Evolutionary conservation across 23 tunicate genomes (phyloP).

Genomic region (Trididemnum miniatum): DNA sequence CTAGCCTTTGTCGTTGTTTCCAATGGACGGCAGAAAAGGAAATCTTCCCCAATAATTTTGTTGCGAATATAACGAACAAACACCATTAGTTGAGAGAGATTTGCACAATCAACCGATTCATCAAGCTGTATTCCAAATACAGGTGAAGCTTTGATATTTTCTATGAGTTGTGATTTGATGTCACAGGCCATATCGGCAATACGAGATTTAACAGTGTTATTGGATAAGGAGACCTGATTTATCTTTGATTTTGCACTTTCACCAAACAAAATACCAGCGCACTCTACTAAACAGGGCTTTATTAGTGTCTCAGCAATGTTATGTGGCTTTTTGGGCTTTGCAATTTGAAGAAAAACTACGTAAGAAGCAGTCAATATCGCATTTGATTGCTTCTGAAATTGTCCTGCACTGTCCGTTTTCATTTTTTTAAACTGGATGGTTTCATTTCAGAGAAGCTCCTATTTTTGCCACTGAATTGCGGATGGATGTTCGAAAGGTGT

Average conservation of each 20-base stretch:
- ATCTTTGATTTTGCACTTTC: conserved; percentile 22
- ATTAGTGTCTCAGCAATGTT: conserved; percentile 35
- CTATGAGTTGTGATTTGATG: conserved; percentile 47
- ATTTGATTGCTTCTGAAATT: conserved; percentile 34
- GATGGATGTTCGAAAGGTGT: conserved; percentile 30
- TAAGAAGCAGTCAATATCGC: conserved; percentile 35
- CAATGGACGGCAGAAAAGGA: conserved; percentile 54
- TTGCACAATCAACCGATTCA: conserved; percentile 55
- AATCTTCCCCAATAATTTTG: conserved; percentile 32
- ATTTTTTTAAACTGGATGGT: conserved; percentile 44
- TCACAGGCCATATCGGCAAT: conserved; percentile 49
- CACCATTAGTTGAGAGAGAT: conserved; percentile 41
- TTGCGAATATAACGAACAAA: conserved; percentile 46
- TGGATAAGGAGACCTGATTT: conserved; percentile 48
- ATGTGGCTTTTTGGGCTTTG: conserved; percentile 38
- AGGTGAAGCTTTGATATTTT: conserved; percentile 37
- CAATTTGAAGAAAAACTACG: conserved; percentile 16
- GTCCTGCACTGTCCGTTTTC: conserved; percentile 36
- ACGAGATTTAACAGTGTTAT: conserved; percentile 25
- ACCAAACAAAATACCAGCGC: conserved; percentile 53
- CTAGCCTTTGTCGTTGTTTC: conserved; percentile 60
- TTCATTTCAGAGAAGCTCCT: conserved; percentile 56
- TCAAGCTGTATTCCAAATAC: conserved; percentile 57
- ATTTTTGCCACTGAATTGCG: conserved; percentile 20
- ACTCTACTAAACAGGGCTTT: conserved; percentile 32